Evolutionary conservation across 2,113 vertebrate species (phyloP), one percentile per base, ranked within the genome.

Genomic region (Nyctereutes procyonoides): DNA sequence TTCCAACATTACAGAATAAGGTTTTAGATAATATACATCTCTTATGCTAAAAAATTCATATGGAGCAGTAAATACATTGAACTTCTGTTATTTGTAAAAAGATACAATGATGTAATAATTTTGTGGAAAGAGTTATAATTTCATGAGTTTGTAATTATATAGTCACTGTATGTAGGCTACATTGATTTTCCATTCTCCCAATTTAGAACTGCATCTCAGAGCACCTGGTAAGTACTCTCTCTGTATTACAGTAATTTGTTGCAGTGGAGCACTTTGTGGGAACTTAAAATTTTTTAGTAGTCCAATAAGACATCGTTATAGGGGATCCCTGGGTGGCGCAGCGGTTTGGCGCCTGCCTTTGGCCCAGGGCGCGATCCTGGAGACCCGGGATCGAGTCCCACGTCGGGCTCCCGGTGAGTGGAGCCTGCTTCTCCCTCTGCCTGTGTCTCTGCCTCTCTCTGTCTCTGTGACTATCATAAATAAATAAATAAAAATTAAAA

Each of bases 151-250:
- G 55, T 95, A 89, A 95, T 96, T 94, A 95, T 62, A 38, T 88
- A 92, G 84, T 96, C 60, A 51, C 30, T 56, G 63, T 88, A 62
- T 94, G 63, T 85, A 26, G 48, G 94, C 87, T 19, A 1, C 76
- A 95, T 96, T 96, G 96, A 97, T 97, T 98, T 97, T 97, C 90
- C 71, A 6, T 90, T 92, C 51, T 95, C 76, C 95, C 63, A 79
- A 35, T 87, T 97, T 94, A 96, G 83, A 97, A 92, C 67, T 95
- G 30, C 53, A 32, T 88, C 84, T 84, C 62, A 65, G 76, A 84
- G 63, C 89, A 90, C 48, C 65, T 67, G 16, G 0, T 82, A 71
- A 95, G 62, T 63, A 62, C 55, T 3, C 35, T 90, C 7, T 95
- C 38, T 93, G 8, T 48, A 43, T 84, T 96, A 60, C 26, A 74